Conservation (phyloP, 2,797 vertebrate species). For the Acanthurus tractus region DNA sequence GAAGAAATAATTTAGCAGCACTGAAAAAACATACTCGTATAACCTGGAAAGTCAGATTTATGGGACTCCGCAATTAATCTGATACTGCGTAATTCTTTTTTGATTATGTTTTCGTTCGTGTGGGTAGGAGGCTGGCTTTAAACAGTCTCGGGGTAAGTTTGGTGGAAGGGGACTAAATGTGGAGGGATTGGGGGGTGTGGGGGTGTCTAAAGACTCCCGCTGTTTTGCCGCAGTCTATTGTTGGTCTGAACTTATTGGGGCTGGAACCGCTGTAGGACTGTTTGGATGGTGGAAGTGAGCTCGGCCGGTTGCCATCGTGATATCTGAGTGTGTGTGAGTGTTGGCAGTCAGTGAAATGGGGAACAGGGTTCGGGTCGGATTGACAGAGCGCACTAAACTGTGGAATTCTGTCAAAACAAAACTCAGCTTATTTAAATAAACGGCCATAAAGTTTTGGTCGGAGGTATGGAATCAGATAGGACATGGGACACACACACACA, state of each 20-base stretch:
- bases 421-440: constrained; percentile 77
- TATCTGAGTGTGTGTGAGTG: constrained; percentile 64
- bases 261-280: constrained; percentile 46
- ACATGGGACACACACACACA: constrained; percentile 32
- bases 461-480: constrained; percentile 64
- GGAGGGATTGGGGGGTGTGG: background rate
- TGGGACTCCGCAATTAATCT: constrained; percentile 68
- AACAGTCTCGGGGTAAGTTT: constrained; percentile 52
- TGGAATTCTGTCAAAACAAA: constrained; percentile 75
- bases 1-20: constrained; percentile 31
- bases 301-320: constrained; percentile 52
- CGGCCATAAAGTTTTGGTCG: constrained; percentile 43
- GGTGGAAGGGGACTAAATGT: constrained; percentile 30
- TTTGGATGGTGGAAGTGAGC: constrained; percentile 58
- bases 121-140: constrained; percentile 62
- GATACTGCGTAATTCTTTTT: constrained; percentile 73
- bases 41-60: constrained; percentile 60
- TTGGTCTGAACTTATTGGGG: constrained; percentile 59
- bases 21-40: constrained; percentile 37
- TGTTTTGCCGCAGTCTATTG: constrained; percentile 62
- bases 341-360: constrained; percentile 59
- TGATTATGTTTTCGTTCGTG: constrained; percentile 69
- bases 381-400: constrained; percentile 70
- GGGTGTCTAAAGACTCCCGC: constrained; percentile 46
- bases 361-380: constrained; percentile 60